Percentiles rank a stretch among this genome's conserved stretches.
Evolutionary conservation across 2,888 invertebrate genomes (phyloP).

Genomic region (Deilephila elpenor): DNA sequence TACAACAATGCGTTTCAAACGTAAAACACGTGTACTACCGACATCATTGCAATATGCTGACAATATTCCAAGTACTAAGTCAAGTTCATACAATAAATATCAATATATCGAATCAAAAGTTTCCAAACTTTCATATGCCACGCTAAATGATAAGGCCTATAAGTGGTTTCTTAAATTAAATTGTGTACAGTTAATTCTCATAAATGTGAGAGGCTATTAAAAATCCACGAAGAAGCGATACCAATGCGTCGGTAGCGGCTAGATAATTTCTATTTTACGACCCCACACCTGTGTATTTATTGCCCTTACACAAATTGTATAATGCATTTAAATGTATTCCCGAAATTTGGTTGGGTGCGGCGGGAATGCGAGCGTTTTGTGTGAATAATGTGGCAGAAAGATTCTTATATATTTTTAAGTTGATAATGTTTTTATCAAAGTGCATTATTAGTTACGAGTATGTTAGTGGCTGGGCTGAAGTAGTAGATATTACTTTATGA

Average conservation of each 20-base stretch:
- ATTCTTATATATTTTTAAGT: no score
- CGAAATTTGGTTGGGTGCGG: conserved; percentile 56
- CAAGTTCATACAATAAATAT: no score
- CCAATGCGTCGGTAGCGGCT: conserved; percentile 63
- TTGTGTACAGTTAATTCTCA: conserved; percentile 29
- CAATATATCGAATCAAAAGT: no score
- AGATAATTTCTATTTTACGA: conserved; percentile 66
- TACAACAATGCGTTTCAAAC: no score
- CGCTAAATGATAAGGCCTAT: conserved; percentile 26
- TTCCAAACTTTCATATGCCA: background rate
- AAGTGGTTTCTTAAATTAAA: conserved; percentile 30
- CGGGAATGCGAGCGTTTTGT: conserved; percentile 42
- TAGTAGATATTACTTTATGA: no score
- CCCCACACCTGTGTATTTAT: conserved; percentile 70
- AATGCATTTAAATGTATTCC: conserved; percentile 79
- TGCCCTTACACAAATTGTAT: conserved; percentile 65
- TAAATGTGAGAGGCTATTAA: conserved; percentile 31
- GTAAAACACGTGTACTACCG: no score
- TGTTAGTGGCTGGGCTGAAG: no score
- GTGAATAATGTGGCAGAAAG: no score
- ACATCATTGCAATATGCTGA: no score
- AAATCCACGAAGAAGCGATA: conserved; percentile 37
- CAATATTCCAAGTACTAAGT: no score
- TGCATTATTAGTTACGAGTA: no score
- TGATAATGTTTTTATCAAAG: no score